These are phyloP conservation scores for Typhlichthys eigenmanni DNA, from an alignment of 2,797 vertebrate genomes.

Conservation along the genomic window DNA sequence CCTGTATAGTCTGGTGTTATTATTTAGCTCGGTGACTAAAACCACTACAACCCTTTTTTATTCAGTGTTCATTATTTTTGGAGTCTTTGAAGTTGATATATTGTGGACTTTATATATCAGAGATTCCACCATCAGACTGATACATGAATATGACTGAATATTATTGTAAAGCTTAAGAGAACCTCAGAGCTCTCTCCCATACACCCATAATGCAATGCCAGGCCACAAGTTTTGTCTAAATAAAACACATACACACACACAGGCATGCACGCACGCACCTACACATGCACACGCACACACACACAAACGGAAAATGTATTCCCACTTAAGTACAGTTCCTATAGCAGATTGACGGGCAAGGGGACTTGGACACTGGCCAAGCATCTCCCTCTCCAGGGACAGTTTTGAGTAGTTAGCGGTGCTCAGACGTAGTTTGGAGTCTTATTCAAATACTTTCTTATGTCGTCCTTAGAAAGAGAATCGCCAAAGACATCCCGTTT, in stretches of 20 bases:
- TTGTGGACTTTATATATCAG: constrained; percentile 20
- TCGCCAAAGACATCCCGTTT: no score
- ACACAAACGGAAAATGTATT: neutral
- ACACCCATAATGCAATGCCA: no score
- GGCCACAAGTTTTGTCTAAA: no score
- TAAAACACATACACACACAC: no score
- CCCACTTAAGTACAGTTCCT: constrained; percentile 6
- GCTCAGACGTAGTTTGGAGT: no score
- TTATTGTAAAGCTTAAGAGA: neutral
- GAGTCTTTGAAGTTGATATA: constrained; percentile 12
- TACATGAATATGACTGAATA: neutral
- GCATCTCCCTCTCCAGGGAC: neutral
- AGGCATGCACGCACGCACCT: neutral
- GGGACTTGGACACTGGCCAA: constrained; percentile 14
- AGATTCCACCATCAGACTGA: no score
- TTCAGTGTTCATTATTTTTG: neutral
- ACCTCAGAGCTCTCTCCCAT: no score
- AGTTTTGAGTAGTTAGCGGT: no score
- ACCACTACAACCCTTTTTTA: neutral
- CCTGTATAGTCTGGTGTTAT: neutral
- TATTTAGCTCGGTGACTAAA: neutral
- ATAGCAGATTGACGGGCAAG: constrained; percentile 17
- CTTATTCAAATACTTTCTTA: no score
- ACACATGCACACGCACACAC: neutral
- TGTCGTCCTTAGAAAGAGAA: no score